Evolutionary conservation across 2,888 invertebrate species (phyloP).

Genomic region (Trissolcus brochymenae): DNA sequence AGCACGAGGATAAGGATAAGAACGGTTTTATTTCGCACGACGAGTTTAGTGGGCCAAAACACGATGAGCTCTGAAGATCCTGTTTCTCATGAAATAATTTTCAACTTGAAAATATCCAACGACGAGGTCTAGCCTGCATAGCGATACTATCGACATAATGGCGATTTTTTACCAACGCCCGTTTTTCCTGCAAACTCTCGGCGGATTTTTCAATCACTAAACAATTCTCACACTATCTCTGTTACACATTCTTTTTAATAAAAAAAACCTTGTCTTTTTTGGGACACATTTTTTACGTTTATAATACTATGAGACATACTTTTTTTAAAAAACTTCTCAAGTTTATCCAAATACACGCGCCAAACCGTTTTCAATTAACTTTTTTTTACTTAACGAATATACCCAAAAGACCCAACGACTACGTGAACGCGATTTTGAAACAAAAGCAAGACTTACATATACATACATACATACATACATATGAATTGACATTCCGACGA

Average conservation of each 20-base stretch:
- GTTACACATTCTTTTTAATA: conserved; percentile 7
- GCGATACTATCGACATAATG: conserved; percentile 28
- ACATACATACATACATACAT: conserved; percentile 5
- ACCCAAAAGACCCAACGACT: conserved; percentile 9
- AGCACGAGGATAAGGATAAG: conserved; percentile 97
- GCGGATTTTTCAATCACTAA: conserved; percentile 36
- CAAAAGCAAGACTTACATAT: conserved; percentile 25
- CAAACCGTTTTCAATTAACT: conserved; percentile 16
- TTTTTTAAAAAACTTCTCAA: conserved; percentile 6
- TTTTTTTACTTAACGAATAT: conserved; percentile 13
- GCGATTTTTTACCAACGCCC: conserved; percentile 24
- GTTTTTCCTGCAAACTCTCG: conserved; percentile 30
- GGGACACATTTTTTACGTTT: conserved; percentile 2
- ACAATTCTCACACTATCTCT: conserved; percentile 25
- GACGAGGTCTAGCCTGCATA: conserved; percentile 31
- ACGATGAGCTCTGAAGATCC: conserved; percentile 91
- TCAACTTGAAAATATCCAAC: conserved; percentile 49
- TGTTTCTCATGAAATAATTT: conserved; percentile 42
- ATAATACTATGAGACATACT: conserved; percentile 3
- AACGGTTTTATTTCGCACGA: conserved; percentile 97
- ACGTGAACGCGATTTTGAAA: conserved; percentile 6
- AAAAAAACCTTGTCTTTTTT: neutral
- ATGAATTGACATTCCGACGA: conserved; percentile 43
- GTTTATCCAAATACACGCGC: neutral
- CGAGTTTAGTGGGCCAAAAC: conserved; percentile 98